Percentiles rank a stretch among this genome's conserved stretches.
Conservation (phyloP, 2,113 vertebrate genomes). For the Takifugu bimaculatus region DNA sequence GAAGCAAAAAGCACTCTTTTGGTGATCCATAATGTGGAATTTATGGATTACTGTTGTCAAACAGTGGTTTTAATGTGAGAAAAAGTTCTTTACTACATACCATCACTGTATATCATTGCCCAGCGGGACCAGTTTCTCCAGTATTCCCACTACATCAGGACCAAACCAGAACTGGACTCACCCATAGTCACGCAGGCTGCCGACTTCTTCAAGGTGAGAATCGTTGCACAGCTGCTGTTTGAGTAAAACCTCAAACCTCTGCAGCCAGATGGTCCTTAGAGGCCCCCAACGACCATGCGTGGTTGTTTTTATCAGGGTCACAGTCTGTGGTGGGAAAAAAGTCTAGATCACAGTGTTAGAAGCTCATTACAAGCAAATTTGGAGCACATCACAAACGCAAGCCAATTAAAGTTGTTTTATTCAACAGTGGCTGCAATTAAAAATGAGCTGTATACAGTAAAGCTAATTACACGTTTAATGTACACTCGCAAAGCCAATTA, state of each 20-base stretch:
- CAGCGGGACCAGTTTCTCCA: conserved; percentile 84
- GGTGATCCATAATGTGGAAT: too few relatives aligned
- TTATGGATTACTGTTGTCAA: too few relatives aligned
- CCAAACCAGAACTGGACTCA: conserved; percentile 78
- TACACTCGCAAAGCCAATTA: conserved; percentile 57
- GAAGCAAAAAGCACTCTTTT: too few relatives aligned
- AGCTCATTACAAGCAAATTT: conserved; percentile 20
- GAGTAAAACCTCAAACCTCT: not conserved
- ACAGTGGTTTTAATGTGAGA: too few relatives aligned
- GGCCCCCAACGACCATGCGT: not conserved
- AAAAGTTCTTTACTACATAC: not conserved
- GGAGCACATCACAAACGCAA: conserved; percentile 34
- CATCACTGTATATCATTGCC: not conserved
- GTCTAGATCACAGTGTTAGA: conserved; percentile 8
- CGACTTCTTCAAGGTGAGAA: conserved; percentile 79
- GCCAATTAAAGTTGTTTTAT: conserved; percentile 49
- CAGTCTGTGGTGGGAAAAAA: not conserved
- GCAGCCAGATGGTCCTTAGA: not conserved
- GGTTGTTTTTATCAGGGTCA: conserved; percentile 2
- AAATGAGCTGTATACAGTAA: conserved; percentile 44
- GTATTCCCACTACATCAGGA: conserved; percentile 85
- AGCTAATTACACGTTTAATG: conserved; percentile 58
- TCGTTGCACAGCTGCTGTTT: not conserved
- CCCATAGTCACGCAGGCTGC: conserved; percentile 72
- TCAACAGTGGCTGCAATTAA: conserved; percentile 48